phyloP scores from a whole-genome alignment of 2,888 invertebrate genomes.

The Pyrrhopygopsis socrates region DNA sequence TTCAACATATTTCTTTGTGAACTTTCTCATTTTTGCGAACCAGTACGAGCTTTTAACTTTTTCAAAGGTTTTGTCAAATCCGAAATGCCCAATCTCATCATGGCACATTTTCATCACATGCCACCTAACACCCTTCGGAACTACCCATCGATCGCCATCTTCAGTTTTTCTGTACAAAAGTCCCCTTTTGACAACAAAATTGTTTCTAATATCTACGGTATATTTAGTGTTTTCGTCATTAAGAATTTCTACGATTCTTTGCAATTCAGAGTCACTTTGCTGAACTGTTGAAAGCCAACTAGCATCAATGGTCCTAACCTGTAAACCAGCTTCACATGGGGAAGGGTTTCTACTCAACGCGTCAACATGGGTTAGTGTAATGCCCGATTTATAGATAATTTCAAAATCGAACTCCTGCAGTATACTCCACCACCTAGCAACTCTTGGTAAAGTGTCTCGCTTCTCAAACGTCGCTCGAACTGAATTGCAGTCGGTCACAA shows the following conservation, averaged over 20 bases:
- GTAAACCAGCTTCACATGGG: conserved; percentile 15
- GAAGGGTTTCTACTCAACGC: conserved; percentile 68
- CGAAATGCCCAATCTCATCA: conserved; percentile 26
- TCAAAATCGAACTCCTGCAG: conserved; percentile 67
- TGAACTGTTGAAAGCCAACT: conserved; percentile 37
- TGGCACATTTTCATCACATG: conserved; percentile 14
- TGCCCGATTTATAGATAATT: conserved; percentile 67
- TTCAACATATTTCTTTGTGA: conserved; percentile 60
- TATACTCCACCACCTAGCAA: conserved; percentile 78
- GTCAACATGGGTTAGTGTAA: conserved; percentile 68
- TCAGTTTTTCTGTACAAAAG: neutral
- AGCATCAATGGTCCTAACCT: neutral
- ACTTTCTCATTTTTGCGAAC: conserved; percentile 54
- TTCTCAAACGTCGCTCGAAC: conserved; percentile 71
- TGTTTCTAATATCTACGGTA: neutral
- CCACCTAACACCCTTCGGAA: conserved; percentile 11
- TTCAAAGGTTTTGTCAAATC: conserved; percentile 25
- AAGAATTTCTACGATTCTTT: conserved; percentile 26
- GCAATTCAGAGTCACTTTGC: conserved; percentile 32
- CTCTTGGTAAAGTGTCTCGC: conserved; percentile 65
- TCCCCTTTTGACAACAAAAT: neutral
- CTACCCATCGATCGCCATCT: neutral
- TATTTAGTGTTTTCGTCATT: neutral
- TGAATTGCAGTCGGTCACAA: conserved; percentile 70
- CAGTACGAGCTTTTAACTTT: conserved; percentile 33